Evolutionary conservation across 1,140 invertebrate species (phyloP), one percentile per base, ranked within the genome.

Genomic region (Globodera rostochiensis): DNA sequence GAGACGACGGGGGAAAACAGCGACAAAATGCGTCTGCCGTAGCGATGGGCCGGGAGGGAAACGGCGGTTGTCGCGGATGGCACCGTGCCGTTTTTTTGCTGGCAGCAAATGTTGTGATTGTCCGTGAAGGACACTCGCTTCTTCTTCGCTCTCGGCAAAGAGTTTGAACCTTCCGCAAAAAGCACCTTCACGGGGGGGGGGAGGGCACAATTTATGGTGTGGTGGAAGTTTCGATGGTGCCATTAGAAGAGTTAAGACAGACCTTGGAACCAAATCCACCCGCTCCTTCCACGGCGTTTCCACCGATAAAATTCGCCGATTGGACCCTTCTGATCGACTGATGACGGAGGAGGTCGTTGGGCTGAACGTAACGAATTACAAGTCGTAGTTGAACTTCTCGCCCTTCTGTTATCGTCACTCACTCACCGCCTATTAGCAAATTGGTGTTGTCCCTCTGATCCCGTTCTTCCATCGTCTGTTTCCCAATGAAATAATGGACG

Each of bases 401-500:
- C 36, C 36, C 36, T 36, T 36, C 36, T 36, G 36, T 36, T 36
- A 36, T 36, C 36, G 36, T 36, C 36, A 36, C 36, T 36, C 36
- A 36, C 36, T 60, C 21, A 9, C 19, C 36, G 25, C n/a, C 19
- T 4, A 25, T 75, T 4, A 25, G 57, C 19, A 1, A 25, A 11
- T 60, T 50, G 19, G 0, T 19, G 66, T 5, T 36, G n/a, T n/a
- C 53, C n/a, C 15, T 21, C 53, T 46, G 11, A 2, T 64, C 57
- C 67, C 45, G 11, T 11, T 84, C 50, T 75, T 64, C 53, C 6
- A 71, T 69, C 36, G 80, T 66, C 25, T 85, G 80, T 36, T 88
- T 84, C 57, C 83, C 64, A 74, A 84, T 86, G 64, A 89, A 80
- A 74, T 88, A 88, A 11, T 87, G 76, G 60, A 89, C 86, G 75